Conservation (phyloP, 2,888 invertebrate genomes). For the Dascillus cervinus region DNA sequence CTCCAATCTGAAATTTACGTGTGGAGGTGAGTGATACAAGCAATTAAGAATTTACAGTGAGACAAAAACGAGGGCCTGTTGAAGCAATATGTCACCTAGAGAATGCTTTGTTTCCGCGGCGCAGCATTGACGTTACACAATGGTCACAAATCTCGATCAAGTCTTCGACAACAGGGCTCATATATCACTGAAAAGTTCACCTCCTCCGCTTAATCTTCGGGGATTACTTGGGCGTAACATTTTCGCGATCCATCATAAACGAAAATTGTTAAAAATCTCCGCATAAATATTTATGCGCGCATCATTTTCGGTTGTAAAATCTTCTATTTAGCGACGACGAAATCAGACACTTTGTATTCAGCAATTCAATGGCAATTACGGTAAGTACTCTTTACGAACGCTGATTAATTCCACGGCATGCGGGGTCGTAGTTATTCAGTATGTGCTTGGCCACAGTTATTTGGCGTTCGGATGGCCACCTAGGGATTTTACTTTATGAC, state of each 20-base stretch:
- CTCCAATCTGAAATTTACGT: too few relatives aligned
- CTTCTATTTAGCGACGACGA: constrained; percentile 9
- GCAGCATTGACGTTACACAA: constrained; percentile 34
- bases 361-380: constrained; percentile 14
- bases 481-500: constrained; percentile 18
- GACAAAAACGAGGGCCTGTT: too few relatives aligned
- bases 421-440: constrained; percentile 14
- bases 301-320: too few relatives aligned
- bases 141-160: constrained; percentile 32
- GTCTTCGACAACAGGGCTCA: constrained; percentile 24
- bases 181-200: constrained; percentile 25
- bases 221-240: too few relatives aligned
- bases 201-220: too few relatives aligned
- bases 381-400: constrained; percentile 12
- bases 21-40: too few relatives aligned
- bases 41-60: too few relatives aligned
- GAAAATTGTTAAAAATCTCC: too few relatives aligned
- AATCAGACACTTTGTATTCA: constrained; percentile 17
- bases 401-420: constrained; percentile 16
- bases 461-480: constrained; percentile 12
- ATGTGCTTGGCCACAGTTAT: constrained; percentile 13
- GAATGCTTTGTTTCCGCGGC: constrained; percentile 26
- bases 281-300: too few relatives aligned
- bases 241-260: too few relatives aligned
- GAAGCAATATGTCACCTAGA: constrained; percentile 32